Percentiles rank a stretch among this genome's conserved stretches.
Evolutionary conservation across 1,140 invertebrate species (phyloP).

Genomic region (Pseudomyrmex cubaensis): DNA sequence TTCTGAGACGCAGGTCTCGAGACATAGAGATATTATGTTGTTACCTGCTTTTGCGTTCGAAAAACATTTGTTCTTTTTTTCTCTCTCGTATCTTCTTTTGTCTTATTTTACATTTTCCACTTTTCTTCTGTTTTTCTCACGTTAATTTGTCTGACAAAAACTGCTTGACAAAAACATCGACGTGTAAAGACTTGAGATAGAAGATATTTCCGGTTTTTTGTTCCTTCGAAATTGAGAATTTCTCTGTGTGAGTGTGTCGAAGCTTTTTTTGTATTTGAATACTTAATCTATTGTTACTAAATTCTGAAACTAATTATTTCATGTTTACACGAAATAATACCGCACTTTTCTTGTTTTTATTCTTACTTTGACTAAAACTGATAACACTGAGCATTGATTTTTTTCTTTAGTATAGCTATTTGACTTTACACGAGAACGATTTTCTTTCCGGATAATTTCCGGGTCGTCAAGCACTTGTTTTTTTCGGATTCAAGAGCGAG

Average conservation of each 20-base stretch:
- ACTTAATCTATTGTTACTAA: background rate
- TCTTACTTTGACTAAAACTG: too few species aligned
- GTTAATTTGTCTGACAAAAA: constrained; percentile 31
- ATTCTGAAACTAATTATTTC: background rate
- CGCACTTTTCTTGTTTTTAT: too few species aligned
- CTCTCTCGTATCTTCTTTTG: background rate
- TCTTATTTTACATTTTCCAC: background rate
- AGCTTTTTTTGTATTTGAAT: background rate
- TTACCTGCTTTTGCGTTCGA: constrained; percentile 24
- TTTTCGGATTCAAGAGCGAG: constrained; percentile 24
- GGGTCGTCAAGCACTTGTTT: background rate
- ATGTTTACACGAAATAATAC: background rate
- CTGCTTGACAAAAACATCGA: constrained; percentile 16
- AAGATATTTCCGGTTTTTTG: background rate
- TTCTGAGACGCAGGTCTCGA: constrained; percentile 21
- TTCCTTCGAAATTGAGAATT: constrained; percentile 18
- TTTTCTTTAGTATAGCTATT: too few species aligned
- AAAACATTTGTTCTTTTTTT: background rate
- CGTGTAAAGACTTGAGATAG: background rate
- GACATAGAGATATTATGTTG: constrained; percentile 18
- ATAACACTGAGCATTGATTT: too few species aligned
- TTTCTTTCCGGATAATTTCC: constrained; percentile 48
- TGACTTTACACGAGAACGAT: constrained; percentile 1
- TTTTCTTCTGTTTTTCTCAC: background rate
- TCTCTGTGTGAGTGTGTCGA: background rate